These are phyloP conservation scores for Drosophila truncata DNA, from an alignment of 1,140 invertebrate species.

Conservation along the genomic window DNA sequence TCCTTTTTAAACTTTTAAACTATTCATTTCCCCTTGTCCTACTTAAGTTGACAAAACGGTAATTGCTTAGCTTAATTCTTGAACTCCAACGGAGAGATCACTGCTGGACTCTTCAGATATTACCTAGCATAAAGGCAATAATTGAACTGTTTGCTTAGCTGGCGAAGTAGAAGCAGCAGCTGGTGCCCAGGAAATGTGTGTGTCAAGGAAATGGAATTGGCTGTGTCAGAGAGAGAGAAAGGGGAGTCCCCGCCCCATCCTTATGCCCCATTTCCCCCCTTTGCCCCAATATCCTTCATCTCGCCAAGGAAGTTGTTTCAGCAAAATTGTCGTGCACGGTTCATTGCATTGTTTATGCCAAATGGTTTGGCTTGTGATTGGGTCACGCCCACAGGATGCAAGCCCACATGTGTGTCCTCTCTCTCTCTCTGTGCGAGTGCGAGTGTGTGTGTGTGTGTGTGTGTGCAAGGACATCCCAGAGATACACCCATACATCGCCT, in stretches of 20 bases:
- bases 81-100: slow-evolving; percentile 3
- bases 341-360: slow-evolving; percentile 75
- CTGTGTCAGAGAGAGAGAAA: slow-evolving; percentile 31
- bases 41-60: not conserved
- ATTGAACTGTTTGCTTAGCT: slow-evolving; percentile 32
- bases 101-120: slow-evolving; percentile 4
- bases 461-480: slow-evolving; percentile 33
- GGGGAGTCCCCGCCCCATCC: slow-evolving; percentile 10
- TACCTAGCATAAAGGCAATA: slow-evolving; percentile 28
- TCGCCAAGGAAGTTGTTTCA: slow-evolving; percentile 59
- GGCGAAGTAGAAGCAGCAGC: slow-evolving; percentile 22
- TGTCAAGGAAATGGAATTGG: slow-evolving; percentile 64
- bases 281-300: slow-evolving; percentile 25
- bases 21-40: not conserved
- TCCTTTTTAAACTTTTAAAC: not conserved
- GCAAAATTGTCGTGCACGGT: slow-evolving; percentile 58
- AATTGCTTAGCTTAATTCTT: not conserved
- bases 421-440: not conserved
- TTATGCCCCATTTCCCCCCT: not conserved
- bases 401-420: slow-evolving; percentile 5
- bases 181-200: slow-evolving; percentile 37
- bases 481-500: slow-evolving; percentile 46
- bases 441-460: not conserved
- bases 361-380: slow-evolving; percentile 62
- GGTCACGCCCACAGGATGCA: slow-evolving; percentile 40